phyloP scores from a whole-genome alignment of 2,888 invertebrate genomes.

The Napeogenes sylphis region DNA sequence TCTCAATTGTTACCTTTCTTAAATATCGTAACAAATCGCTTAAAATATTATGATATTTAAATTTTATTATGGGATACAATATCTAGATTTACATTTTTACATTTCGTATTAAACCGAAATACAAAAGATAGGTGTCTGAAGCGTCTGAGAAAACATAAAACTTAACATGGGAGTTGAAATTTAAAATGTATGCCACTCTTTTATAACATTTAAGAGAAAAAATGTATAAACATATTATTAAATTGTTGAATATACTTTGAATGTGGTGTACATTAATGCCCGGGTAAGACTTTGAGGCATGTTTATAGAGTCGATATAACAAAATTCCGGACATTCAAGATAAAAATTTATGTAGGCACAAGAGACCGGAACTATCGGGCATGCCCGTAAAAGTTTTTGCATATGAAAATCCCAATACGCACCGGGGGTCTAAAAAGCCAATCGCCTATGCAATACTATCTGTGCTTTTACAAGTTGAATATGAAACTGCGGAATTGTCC shows the following conservation, averaged over 20 bases:
- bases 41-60: no score
- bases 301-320: constrained; percentile 3
- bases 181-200: no score
- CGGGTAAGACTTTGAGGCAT: not conserved
- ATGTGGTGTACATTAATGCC: not conserved
- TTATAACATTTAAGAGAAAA: no score
- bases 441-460: constrained; percentile 2
- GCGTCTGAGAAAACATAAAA: no score
- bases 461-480: not conserved
- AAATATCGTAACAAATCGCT: not conserved
- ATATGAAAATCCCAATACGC: constrained; percentile 7
- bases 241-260: no score
- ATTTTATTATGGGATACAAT: no score
- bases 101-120: no score
- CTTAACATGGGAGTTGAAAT: no score
- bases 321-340: constrained; percentile 4
- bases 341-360: constrained; percentile 4
- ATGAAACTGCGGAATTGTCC: not conserved
- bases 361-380: constrained; percentile 6
- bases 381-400: constrained; percentile 1
- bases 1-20: not conserved
- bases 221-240: no score
- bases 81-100: no score
- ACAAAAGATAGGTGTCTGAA: no score
- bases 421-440: not conserved